These are phyloP conservation scores for Sarcoramphus papa DNA, from an alignment of 2,797 vertebrate genomes.

Conservation along the genomic window DNA sequence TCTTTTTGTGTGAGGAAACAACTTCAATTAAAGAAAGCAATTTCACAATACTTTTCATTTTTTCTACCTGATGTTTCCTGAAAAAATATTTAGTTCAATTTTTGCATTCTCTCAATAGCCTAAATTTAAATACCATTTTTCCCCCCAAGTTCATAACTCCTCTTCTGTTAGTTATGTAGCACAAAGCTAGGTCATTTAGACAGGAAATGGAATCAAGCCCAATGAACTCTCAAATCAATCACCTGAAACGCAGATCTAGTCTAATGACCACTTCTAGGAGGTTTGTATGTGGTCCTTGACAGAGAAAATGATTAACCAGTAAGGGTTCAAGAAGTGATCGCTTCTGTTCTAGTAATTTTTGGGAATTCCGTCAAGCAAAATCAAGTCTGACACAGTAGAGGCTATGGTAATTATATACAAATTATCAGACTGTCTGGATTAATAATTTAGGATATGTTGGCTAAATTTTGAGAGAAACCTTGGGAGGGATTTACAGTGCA, in stretches of 20 bases:
- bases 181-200: neutral
- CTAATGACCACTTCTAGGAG: neutral
- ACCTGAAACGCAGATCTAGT: neutral
- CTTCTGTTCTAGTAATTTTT: neutral
- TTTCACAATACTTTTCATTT: neutral
- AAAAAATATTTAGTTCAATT: neutral
- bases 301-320: neutral
- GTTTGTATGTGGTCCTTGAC: neutral
- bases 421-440: neutral
- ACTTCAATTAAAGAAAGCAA: neutral
- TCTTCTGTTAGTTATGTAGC: neutral
- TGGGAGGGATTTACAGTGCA: neutral
- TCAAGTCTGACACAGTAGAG: neutral
- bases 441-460: neutral
- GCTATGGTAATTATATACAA: neutral
- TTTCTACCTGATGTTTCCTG: neutral
- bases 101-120: neutral
- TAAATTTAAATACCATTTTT: neutral
- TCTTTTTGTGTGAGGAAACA: neutral
- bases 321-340: neutral
- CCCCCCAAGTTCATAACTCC: neutral
- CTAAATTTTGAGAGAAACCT: neutral
- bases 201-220: neutral
- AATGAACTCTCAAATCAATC: neutral
- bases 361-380: neutral